Base-by-base conservation (phyloP, 2,888 invertebrate species). In the Bombylius major region DNA sequence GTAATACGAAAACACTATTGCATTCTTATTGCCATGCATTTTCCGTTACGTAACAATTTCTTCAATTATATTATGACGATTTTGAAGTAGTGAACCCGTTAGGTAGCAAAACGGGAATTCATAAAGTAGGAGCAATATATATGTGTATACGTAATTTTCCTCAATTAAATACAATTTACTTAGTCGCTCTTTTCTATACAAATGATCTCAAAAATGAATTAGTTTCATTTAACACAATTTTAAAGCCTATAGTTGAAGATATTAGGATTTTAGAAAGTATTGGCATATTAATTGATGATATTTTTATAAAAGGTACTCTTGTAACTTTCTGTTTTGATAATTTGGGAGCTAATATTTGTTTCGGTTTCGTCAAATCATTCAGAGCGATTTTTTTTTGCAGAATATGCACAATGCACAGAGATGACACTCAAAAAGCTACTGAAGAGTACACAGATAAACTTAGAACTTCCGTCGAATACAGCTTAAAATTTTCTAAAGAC, bases 61-160 rank as follows among this genome's bases (percentile, higher is more conserved):
- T n/a, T n/a, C 44, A 51, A 13, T 12, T 51, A 4, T 51, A 42
- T 32, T 51, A 51, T 2, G 51, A 51, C 42, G 51, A 51, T 12
- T 44, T 51, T 5, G 44, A 56, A 52, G 48, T 56, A 1, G 44
- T 32, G 3, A 56, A 56, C 13, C 52, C 48, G 4, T 8, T 56
- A 23, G 56, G 56, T 4, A 56, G 56, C 49, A 56, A 49, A 31
- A 56, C 42, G 1, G 8, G 13, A 6, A n/a, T 56, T 6, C 52
- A 56, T 48, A 56, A 56, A 48, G 4, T 56, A 4, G 56, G 56
- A 4, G 56, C 44, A 4, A 48, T 52, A 5, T 56, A 56, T 47
- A 48, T 56, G 14, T 44, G 48, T 1, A 39, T 55, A 23, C 5
- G 32, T 14, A 55, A 55, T 51, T 36, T 55, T 47, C 45, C 55